Evolutionary conservation across 2,888 invertebrate species (phyloP), one percentile per base, ranked within the genome.

Genomic region (Cremastobaeus sp.): DNA sequence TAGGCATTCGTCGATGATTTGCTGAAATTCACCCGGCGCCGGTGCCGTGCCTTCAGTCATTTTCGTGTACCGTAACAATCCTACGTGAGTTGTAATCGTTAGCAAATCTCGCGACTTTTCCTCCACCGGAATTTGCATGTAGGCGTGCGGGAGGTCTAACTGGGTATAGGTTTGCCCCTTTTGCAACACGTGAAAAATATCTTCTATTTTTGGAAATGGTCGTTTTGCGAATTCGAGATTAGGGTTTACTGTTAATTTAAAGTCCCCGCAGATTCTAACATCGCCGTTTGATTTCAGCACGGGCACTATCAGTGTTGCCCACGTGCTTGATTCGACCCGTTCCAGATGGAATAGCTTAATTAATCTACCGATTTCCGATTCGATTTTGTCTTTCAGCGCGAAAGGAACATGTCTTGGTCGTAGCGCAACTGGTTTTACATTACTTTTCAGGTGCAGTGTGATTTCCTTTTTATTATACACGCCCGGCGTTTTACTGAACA

Each of bases 21-120:
- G 74, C 48, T 86, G 84, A 72, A 85, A 86, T 59, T 85, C 82
- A n/a, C 83, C 81, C n/a, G 83, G 83, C 1, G 85, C 84, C 5
- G 84, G 82, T 17, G 84, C 83, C 0, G 48, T 82, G 2, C 86
- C 86, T 76, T 83, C 85, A n/a, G 83, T 80, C n/a, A 85, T 70
- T 60, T 84, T 50, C 37, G 79, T 76, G 52, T 79, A 66, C 8
- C 35, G 32, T 66, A 54, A 80, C 6, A 80, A 60, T 3, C 80
- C 79, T 8, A 35, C 73, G 14, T 79, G 79, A 2, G 83, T 83
- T 34, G 79, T 81, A 59, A 82, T 79, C 0, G 83, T 81, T 12
- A 81, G 76, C 15, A 80, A 75, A 18, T 72, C 75, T 9, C 71
- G 55, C 1, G 77, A 78, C 12, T 77, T 59, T 12, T 83, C 79